Base-by-base conservation (phyloP, 2,797 vertebrate species). In the Acrossocheilus wenchowensis region DNA sequence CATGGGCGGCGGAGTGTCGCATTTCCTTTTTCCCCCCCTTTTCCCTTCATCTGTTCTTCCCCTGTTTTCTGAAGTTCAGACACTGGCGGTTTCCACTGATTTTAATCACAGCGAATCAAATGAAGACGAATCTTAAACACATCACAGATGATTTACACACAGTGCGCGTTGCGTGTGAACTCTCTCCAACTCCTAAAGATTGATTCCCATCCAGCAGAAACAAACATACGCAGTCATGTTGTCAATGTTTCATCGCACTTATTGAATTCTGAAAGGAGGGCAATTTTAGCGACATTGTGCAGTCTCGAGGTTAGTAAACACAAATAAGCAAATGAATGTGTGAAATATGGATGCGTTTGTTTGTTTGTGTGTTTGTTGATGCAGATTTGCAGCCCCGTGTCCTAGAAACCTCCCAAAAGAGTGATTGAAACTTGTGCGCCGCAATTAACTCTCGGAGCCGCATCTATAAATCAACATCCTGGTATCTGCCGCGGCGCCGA, bases 391-490 rank as follows among this genome's bases (percentile, higher is more conserved):
- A 89, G 90, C 87, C 45, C 83, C 82, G 89, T 82, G 91, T 92
- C 93, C 93, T 90, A 92, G 89, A 90, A 90, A 90, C 85, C 84
- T 89, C 88, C 90, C 87, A 77, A 94, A 94, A 94, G 94, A 95
- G 92, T 95, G 95, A 96, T 95, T 95, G 94, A 90, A 94, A 93
- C 94, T 94, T 96, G 95, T 95, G 94, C 96, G 93, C 94, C 87
- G 95, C 97, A 97, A 98, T 99, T 98, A 97, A 97, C 96, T 97
- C 92, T 90, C 91, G 93, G 93, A 96, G 97, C 95, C 91, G 93
- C 94, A 93, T 93, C 96, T 96, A 98, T 99, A 98, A 98, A 99
- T 98, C 98, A 98, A 96, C 95, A 96, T 97, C 96, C 94, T 97
- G 96, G 91, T 94, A 97, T 95, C 92, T 95, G 94, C 95, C 92